These are phyloP conservation scores for Blera fallax DNA, from an alignment of 2,888 invertebrate species.

Conservation along the genomic window DNA sequence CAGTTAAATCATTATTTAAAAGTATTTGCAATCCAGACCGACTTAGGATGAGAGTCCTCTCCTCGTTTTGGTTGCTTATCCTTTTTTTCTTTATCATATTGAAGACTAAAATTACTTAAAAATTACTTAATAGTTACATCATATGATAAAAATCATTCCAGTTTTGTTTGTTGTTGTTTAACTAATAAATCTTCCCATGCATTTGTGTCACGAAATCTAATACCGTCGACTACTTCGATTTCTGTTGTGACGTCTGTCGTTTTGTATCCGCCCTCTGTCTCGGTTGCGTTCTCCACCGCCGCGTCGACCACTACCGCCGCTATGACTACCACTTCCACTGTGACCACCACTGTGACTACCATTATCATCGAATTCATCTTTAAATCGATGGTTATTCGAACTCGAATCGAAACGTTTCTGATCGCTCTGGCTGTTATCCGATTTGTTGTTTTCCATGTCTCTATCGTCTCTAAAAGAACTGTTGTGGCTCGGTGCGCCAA, in stretches of 20 bases:
- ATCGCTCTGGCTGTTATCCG: conserved; percentile 25
- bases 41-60: not conserved
- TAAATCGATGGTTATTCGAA: conserved; percentile 36
- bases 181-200: conserved; percentile 8
- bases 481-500: conserved; percentile 49
- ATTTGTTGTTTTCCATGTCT: conserved; percentile 34
- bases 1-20: conserved; percentile 38
- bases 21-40: conserved; percentile 36
- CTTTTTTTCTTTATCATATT: conserved; percentile 25
- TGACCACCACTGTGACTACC: conserved; percentile 36
- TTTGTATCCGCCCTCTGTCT: conserved; percentile 59
- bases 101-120: conserved; percentile 50
- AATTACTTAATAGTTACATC: conserved; percentile 55
- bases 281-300: conserved; percentile 62
- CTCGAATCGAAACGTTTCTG: conserved; percentile 34
- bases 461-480: conserved; percentile 42
- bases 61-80: not conserved
- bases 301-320: conserved; percentile 13
- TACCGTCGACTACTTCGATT: conserved; percentile 63
- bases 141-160: conserved; percentile 50
- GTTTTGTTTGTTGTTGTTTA: conserved; percentile 38
- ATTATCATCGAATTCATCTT: conserved; percentile 52
- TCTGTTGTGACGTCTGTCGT: conserved; percentile 60
- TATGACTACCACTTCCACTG: conserved; percentile 18
- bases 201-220: not conserved